These are phyloP conservation scores for Magallana ariakensis DNA, from an alignment of 1,140 invertebrate species.

Conservation along the genomic window DNA sequence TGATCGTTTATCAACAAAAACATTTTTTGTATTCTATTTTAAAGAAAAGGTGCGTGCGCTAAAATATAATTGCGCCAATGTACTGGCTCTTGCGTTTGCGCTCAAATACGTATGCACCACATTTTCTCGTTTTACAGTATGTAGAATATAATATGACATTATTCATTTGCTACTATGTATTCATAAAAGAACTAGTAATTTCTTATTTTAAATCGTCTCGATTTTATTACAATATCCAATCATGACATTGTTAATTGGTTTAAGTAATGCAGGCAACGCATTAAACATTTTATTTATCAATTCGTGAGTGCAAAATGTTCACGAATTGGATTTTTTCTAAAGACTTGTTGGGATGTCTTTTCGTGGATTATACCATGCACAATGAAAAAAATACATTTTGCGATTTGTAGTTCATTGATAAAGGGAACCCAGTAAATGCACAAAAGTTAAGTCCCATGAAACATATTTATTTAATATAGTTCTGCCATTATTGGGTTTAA, in stretches of 20 bases:
- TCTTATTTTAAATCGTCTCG: background rate
- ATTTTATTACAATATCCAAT: background rate
- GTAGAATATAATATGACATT: background rate
- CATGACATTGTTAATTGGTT: background rate
- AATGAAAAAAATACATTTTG: background rate
- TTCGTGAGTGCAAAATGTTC: background rate
- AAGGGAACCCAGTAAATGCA: background rate
- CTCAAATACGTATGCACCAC: too few relatives aligned
- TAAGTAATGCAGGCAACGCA: background rate
- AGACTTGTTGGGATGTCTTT: too few relatives aligned
- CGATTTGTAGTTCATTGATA: background rate
- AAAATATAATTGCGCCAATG: too few relatives aligned
- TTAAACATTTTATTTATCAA: background rate
- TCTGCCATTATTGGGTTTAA: too few relatives aligned
- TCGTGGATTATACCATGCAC: too few relatives aligned
- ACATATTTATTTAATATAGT: background rate
- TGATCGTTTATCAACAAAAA: too few relatives aligned
- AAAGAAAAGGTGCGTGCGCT: too few relatives aligned
- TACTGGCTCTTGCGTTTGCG: too few relatives aligned
- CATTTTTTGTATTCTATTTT: too few relatives aligned
- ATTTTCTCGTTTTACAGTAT: too few relatives aligned
- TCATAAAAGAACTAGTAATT: background rate
- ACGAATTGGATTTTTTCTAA: background rate
- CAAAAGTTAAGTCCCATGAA: background rate
- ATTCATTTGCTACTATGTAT: background rate